These are phyloP conservation scores for Hydriomena furcata DNA, from an alignment of 2,888 invertebrate species.

Conservation along the genomic window DNA sequence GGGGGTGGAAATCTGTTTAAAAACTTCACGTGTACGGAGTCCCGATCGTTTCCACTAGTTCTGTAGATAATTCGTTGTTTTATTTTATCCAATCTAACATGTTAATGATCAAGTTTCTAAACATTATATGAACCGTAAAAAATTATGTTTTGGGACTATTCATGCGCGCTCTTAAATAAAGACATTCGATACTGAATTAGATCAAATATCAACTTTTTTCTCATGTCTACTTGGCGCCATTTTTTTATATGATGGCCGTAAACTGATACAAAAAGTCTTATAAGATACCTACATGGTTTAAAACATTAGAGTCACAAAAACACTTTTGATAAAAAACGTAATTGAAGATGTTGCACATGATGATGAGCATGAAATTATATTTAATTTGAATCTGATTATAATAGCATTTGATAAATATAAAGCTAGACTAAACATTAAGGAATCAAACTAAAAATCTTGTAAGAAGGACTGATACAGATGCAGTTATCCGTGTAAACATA, in stretches of 20 bases:
- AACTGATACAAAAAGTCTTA: slow-evolving; percentile 31
- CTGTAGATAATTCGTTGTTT: too few relatives aligned
- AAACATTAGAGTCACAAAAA: slow-evolving; percentile 31
- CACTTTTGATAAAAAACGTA: slow-evolving; percentile 33
- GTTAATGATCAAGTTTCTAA: slow-evolving; percentile 46
- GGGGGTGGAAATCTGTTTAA: too few relatives aligned
- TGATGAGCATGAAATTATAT: slow-evolving; percentile 34
- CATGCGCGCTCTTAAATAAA: slow-evolving; percentile 54
- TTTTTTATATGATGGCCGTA: slow-evolving; percentile 43
- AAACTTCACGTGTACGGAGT: too few relatives aligned
- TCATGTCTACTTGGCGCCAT: slow-evolving; percentile 61
- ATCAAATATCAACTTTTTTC: slow-evolving; percentile 60
- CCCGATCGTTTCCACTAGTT: too few relatives aligned
- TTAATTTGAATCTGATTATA: slow-evolving; percentile 20
- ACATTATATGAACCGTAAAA: slow-evolving; percentile 61
- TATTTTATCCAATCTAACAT: slow-evolving; percentile 41
- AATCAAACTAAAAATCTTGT: too few relatives aligned
- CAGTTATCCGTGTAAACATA: too few relatives aligned
- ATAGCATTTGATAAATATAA: too few relatives aligned
- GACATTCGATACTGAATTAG: slow-evolving; percentile 52
- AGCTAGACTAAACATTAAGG: too few relatives aligned
- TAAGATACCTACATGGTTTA: slow-evolving; percentile 24
- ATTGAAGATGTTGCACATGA: slow-evolving; percentile 33
- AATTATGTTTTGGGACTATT: slow-evolving; percentile 60
- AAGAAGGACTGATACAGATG: too few relatives aligned